Conservation (phyloP, 2,888 invertebrate genomes). For the Listrodromus nycthemerus region DNA sequence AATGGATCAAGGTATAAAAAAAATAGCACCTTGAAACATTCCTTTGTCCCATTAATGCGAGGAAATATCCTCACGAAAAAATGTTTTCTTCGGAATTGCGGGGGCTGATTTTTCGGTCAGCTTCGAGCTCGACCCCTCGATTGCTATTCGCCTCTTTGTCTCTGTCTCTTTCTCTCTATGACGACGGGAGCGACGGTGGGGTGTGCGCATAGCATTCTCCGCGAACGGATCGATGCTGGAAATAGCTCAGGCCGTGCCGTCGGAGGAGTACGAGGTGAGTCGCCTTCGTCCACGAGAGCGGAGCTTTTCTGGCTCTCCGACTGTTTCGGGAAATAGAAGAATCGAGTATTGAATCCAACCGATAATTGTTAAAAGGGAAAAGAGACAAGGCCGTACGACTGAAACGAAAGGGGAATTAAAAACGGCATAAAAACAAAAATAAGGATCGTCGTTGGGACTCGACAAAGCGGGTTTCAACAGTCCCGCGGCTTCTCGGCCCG, state of each 20-base stretch:
- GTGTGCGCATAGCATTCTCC: constrained; percentile 79
- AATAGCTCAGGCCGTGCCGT: constrained; percentile 80
- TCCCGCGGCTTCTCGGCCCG: constrained; percentile 2
- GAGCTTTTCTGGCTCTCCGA: constrained; percentile 73
- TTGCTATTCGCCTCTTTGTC: constrained; percentile 25
- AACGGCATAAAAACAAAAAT: neutral
- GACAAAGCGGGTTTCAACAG: constrained; percentile 18
- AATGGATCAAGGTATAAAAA: neutral
- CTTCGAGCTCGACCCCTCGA: constrained; percentile 26
- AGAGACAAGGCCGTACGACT: neutral
- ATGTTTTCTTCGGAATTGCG: neutral
- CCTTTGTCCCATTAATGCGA: neutral
- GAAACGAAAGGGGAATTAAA: neutral
- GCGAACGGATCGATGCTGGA: constrained; percentile 83
- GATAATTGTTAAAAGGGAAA: constrained; percentile 2
- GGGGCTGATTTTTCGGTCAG: constrained; percentile 52
- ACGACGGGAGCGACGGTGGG: constrained; percentile 62
- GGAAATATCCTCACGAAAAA: neutral
- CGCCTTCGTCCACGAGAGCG: constrained; percentile 79
- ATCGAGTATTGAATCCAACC: neutral
- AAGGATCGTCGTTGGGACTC: constrained; percentile 17
- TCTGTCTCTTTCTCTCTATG: constrained; percentile 42
- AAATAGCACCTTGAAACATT: neutral
- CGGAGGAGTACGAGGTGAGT: constrained; percentile 81
- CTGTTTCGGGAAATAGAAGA: constrained; percentile 38